Conservation (phyloP, 1,140 invertebrate genomes). For the Drosophila oshimai region DNA sequence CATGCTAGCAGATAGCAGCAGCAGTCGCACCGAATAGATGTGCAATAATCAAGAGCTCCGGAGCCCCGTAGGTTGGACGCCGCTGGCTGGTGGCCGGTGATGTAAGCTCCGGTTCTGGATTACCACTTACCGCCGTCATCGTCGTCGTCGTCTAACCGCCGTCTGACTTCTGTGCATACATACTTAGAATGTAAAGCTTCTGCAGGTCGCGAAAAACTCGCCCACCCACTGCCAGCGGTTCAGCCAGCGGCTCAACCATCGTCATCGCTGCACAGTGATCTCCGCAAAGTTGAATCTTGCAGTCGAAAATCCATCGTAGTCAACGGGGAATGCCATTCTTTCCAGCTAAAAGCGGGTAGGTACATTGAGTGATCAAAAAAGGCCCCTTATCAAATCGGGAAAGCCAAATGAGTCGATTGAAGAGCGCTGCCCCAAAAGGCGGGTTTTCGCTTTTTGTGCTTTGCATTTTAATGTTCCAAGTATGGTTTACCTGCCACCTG, state of each 20-base stretch:
- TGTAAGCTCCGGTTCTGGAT: conserved; percentile 41
- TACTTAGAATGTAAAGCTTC: conserved; percentile 42
- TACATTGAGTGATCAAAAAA: conserved; percentile 7
- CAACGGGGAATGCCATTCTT: conserved; percentile 22
- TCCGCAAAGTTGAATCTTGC: conserved; percentile 28
- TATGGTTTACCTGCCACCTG: background rate
- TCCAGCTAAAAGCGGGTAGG: conserved; percentile 10
- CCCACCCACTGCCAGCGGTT: conserved; percentile 39
- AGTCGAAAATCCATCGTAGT: conserved; percentile 16
- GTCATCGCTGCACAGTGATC: conserved; percentile 25
- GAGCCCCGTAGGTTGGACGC: conserved; percentile 36
- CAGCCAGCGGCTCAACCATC: no score
- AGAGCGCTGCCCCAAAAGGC: conserved; percentile 34
- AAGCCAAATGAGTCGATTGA: conserved; percentile 25
- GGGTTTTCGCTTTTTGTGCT: conserved; percentile 36
- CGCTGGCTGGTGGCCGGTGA: conserved; percentile 16
- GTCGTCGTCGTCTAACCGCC: no score
- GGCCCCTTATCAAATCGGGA: background rate
- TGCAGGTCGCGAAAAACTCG: conserved; percentile 44
- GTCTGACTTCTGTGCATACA: no score
- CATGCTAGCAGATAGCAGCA: conserved; percentile 35
- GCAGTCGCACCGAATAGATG: conserved; percentile 57
- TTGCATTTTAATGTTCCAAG: conserved; percentile 30
- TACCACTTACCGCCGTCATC: background rate
- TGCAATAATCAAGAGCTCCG: conserved; percentile 49